phyloP scores from a whole-genome alignment of 2,888 invertebrate genomes.

The Archaeoteleia sp. region DNA sequence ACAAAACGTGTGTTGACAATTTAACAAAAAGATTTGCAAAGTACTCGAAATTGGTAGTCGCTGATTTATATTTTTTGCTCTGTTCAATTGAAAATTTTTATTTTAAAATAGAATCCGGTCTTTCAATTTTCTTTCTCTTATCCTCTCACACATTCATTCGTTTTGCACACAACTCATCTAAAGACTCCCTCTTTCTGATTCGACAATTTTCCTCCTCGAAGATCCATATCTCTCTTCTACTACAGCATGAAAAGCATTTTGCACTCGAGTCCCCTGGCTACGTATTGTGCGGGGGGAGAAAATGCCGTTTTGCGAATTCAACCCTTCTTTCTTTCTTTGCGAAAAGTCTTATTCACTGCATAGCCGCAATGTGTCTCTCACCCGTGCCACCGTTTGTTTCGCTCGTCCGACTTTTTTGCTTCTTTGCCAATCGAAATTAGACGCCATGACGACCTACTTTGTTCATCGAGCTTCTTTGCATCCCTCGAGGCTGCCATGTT shows the following conservation, averaged over 20 bases:
- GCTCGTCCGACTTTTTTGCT: background rate
- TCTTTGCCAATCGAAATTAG: slow-evolving; percentile 13
- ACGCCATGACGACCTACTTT: slow-evolving; percentile 5
- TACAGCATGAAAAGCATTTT: slow-evolving; percentile 2
- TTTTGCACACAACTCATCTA: too few relatives aligned
- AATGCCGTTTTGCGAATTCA: slow-evolving; percentile 24
- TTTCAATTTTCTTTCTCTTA: too few relatives aligned
- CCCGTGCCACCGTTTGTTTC: slow-evolving; percentile 6
- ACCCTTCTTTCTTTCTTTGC: slow-evolving; percentile 24
- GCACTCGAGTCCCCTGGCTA: slow-evolving; percentile 17
- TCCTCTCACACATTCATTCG: too few relatives aligned
- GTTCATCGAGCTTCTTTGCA: too few relatives aligned
- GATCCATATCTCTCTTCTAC: slow-evolving; percentile 23
- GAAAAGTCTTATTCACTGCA: slow-evolving; percentile 19
- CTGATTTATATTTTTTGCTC: too few relatives aligned
- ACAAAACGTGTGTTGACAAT: too few relatives aligned
- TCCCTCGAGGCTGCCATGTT: too few relatives aligned
- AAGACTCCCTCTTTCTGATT: too few relatives aligned
- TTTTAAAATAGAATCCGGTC: too few relatives aligned
- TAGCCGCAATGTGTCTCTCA: slow-evolving; percentile 9
- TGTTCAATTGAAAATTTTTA: too few relatives aligned
- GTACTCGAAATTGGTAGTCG: too few relatives aligned
- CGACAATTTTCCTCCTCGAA: slow-evolving; percentile 9
- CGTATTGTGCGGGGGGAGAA: slow-evolving; percentile 22
- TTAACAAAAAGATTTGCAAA: too few relatives aligned